Conservation (phyloP, 1,140 invertebrate genomes). For the Cydia splendana region DNA sequence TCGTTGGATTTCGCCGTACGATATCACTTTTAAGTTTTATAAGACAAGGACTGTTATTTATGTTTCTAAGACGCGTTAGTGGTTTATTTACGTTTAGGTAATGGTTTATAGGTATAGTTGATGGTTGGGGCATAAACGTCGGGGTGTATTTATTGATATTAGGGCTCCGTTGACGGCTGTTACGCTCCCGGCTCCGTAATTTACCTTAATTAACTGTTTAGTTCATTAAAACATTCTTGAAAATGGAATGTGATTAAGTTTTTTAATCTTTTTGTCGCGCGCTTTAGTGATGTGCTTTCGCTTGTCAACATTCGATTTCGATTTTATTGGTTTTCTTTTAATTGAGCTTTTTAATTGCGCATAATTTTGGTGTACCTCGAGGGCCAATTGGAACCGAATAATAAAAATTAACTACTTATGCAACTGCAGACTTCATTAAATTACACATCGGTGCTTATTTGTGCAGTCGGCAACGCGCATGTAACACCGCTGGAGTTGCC, state of each 20-base stretch:
- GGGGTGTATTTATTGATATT: constrained; percentile 50
- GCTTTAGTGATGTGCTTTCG: constrained; percentile 8
- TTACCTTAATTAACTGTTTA: constrained; percentile 33
- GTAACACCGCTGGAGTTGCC: too few species aligned
- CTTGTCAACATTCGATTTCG: constrained; percentile 11
- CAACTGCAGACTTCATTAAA: too few species aligned
- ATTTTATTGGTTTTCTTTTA: constrained; percentile 1
- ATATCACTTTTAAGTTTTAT: constrained; percentile 23
- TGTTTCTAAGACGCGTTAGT: constrained; percentile 33
- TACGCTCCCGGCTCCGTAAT: constrained; percentile 37
- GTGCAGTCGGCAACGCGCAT: too few species aligned
- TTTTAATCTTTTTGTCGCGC: constrained; percentile 19
- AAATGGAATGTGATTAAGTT: constrained; percentile 21
- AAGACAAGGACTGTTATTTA: constrained; percentile 37
- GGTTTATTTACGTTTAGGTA: constrained; percentile 57
- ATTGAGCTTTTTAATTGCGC: constrained; percentile 3
- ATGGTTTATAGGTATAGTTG: constrained; percentile 54
- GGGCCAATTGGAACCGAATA: too few species aligned
- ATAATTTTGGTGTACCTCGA: neutral
- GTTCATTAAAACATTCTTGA: constrained; percentile 15
- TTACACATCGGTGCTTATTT: too few species aligned
- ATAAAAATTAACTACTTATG: too few species aligned
- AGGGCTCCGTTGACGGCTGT: constrained; percentile 47
- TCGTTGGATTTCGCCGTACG: constrained; percentile 6
- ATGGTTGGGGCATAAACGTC: constrained; percentile 44